Evolutionary conservation across 2,888 invertebrate genomes (phyloP).

Genomic region (Eilema depressum): DNA sequence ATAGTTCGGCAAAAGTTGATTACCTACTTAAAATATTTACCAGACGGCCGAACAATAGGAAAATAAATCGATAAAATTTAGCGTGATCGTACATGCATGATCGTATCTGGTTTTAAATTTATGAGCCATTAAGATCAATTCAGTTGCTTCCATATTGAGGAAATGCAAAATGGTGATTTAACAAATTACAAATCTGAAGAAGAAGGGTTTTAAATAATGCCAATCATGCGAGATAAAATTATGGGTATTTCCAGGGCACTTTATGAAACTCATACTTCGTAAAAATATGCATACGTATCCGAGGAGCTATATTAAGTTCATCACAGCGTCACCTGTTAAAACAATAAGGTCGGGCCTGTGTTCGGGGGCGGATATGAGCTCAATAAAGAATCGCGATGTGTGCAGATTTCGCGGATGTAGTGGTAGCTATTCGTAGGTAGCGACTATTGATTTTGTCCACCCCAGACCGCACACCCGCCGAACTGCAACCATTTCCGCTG

Average conservation of each 20-base stretch:
- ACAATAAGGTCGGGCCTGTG: slow-evolving; percentile 66
- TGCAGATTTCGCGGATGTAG: slow-evolving; percentile 77
- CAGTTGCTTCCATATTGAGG: neutral
- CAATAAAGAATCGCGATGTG: slow-evolving; percentile 82
- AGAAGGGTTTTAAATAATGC: neutral
- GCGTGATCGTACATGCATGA: neutral
- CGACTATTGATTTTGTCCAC: slow-evolving; percentile 86
- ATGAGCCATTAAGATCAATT: neutral
- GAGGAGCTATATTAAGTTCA: slow-evolving; percentile 54
- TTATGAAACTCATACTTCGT: slow-evolving; percentile 31
- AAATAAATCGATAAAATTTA: slow-evolving; percentile 20
- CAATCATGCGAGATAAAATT: slow-evolving; percentile 8
- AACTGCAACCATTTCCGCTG: slow-evolving; percentile 71
- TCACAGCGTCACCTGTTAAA: slow-evolving; percentile 73
- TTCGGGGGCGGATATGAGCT: slow-evolving; percentile 68
- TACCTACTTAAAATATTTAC: slow-evolving; percentile 50
- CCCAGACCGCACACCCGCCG: slow-evolving; percentile 76
- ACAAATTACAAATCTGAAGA: neutral
- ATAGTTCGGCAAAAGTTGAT: slow-evolving; percentile 59
- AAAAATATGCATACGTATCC: slow-evolving; percentile 50
- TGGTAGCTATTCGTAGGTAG: slow-evolving; percentile 78
- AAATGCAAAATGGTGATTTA: neutral
- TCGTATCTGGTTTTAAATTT: slow-evolving; percentile 24
- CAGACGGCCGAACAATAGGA: slow-evolving; percentile 30
- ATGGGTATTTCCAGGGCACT: slow-evolving; percentile 11